phyloP scores from a whole-genome alignment of 2,113 vertebrate genomes.

The Anguilla rostrata region DNA sequence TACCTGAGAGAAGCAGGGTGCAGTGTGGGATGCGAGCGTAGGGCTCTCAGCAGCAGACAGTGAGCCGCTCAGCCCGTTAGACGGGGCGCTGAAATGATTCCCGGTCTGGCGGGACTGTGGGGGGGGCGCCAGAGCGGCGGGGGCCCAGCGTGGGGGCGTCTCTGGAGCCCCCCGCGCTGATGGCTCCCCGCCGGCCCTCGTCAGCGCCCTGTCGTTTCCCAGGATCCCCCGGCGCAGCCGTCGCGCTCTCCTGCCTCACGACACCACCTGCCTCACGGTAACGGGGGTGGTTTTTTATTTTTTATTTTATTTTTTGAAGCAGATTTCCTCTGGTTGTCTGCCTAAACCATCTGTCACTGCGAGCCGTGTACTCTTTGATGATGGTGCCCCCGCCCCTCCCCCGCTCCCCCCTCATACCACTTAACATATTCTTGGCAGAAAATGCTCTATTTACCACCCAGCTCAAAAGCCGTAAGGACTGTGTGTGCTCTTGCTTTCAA shows the following conservation, averaged over 20 bases:
- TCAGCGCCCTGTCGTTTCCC: slow-evolving; percentile 80
- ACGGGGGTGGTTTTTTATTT: slow-evolving; percentile 39
- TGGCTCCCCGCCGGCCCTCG: slow-evolving; percentile 63
- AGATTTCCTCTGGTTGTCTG: slow-evolving; percentile 70
- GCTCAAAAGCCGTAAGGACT: not conserved
- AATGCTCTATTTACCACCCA: not conserved
- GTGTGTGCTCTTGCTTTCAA: not conserved
- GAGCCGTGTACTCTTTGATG: not conserved
- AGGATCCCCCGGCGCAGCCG: slow-evolving; percentile 72
- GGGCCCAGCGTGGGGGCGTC: slow-evolving; percentile 59
- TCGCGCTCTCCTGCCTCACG: slow-evolving; percentile 67
- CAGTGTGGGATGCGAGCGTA: not conserved
- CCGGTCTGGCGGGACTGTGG: not conserved
- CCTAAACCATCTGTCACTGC: not conserved
- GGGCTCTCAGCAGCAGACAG: not conserved
- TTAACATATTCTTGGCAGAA: not conserved
- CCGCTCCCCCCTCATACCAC: not conserved
- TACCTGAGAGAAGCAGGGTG: too few species aligned
- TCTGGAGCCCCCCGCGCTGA: slow-evolving; percentile 68
- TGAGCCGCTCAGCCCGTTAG: not conserved
- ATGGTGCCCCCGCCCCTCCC: not conserved
- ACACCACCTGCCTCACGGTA: slow-evolving; percentile 68
- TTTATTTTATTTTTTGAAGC: slow-evolving; percentile 65
- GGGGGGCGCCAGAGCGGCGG: not conserved
- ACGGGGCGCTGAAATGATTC: not conserved